Base-by-base conservation (phyloP, 1,140 invertebrate genomes). In the Eriocheir sinensis region DNA sequence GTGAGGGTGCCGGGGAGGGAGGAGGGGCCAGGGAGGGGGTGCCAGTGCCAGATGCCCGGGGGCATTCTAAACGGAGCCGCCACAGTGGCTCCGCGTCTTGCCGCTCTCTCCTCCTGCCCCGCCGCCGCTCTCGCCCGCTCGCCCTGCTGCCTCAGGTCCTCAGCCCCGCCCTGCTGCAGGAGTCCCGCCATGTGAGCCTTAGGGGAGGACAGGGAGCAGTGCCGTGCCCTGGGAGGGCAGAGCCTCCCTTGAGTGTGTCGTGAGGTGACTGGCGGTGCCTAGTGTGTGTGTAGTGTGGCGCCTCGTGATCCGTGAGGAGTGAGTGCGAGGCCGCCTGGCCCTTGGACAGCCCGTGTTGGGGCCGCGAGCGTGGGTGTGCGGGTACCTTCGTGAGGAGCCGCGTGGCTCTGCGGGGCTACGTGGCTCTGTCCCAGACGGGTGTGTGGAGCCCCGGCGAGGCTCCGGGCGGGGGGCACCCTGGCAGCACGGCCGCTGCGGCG, bases 21-120 rank as follows among this genome's bases (percentile, higher is more conserved):
- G 38, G 32, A 36, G 53, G 72, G 89, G 53, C 32, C 85, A 88
- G 86, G 41, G 30, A 17, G 91, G 86, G 93, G 60, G 44, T 88
- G 85, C 32, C 92, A 93, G 93, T 93, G 92, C 92, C 93, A 93
- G 93, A 93, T 93, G 93, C 93, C 93, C 83, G 38, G 85, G 38
- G 93, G 91, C 93, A 93, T 89, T 93, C 86, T 86, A 93, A 86
- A 34, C 53, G 89, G 30, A 88, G 93, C 93, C 36, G 93, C 85
- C 53, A 88, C 53, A 30, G 53, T 89, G 12, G 89, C 30, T 32
- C 89, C n/a, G 3, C 89, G 36, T 36, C 89, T 36, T 72, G 30
- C 41, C 88, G 32, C 89, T 53, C 89, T 90, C 89, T 53, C 15
- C 41, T 88, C n/a, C 38, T 27, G n/a, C 17, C 27, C 44, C 38